Percentiles rank a stretch among this genome's conserved stretches.
phyloP scores from a whole-genome alignment of 2,113 vertebrate species.

The Cinclus cinclus region DNA sequence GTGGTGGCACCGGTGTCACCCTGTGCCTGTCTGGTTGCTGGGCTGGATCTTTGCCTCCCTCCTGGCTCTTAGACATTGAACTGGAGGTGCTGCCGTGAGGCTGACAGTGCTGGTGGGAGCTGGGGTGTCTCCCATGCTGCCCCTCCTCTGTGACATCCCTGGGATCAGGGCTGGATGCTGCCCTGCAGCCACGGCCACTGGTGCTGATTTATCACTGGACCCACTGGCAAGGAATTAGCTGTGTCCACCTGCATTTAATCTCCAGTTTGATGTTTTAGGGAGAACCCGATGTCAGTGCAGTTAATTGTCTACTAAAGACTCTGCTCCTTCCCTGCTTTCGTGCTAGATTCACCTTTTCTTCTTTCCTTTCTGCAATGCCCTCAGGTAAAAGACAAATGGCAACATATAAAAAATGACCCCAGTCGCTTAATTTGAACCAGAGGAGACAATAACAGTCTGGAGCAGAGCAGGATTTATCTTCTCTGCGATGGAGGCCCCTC shows the following conservation, averaged over 20 bases:
- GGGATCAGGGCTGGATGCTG: background rate
- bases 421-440: slow-evolving; percentile 62
- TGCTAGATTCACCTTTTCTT: slow-evolving; percentile 19
- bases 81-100: rapidly evolving
- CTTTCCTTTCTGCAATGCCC: background rate
- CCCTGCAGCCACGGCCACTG: rapidly evolving
- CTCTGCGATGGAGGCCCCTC: background rate
- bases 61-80: background rate
- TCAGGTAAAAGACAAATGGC: slow-evolving; percentile 48
- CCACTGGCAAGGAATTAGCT: background rate
- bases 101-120: background rate
- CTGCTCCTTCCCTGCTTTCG: background rate
- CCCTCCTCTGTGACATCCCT: background rate
- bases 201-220: background rate
- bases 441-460: slow-evolving; percentile 14
- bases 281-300: background rate
- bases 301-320: background rate
- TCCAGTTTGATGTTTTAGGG: background rate
- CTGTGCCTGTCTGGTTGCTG: background rate
- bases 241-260: background rate
- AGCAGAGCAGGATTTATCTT: slow-evolving; percentile 38
- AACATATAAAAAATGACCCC: slow-evolving; percentile 1
- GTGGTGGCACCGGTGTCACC: background rate
- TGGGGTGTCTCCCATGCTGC: rapidly evolving
- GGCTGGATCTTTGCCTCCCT: background rate